These are phyloP conservation scores for Sebastes glaucus DNA, from an alignment of 2,797 vertebrate species.

Conservation along the genomic window DNA sequence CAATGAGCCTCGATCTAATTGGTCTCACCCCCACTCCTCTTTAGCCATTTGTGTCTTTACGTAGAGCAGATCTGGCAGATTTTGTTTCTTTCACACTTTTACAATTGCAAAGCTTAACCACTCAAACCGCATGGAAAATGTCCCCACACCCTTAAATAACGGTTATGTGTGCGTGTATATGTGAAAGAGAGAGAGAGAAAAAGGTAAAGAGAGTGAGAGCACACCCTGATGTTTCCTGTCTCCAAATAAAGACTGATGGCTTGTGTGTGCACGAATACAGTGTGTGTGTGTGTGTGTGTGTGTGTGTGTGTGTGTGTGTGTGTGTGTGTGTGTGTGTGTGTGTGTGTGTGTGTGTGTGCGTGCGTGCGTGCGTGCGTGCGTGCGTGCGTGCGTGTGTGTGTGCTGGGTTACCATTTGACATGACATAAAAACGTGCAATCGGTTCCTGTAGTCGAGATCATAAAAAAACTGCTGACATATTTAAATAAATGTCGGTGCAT, in stretches of 20 bases:
- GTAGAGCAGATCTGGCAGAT: conserved; percentile 38
- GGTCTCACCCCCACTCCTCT: conserved; percentile 10
- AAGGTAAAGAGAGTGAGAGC: conserved; percentile 36
- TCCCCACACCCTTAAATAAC: conserved; percentile 70
- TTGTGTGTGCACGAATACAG: conserved; percentile 4
- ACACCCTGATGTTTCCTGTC: conserved; percentile 73
- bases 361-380: too few relatives aligned
- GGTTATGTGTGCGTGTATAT: conserved; percentile 33
- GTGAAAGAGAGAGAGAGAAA: conserved; percentile 11
- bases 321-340: neutral
- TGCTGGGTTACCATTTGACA: neutral
- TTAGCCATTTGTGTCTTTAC: conserved; percentile 44
- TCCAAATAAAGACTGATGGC: conserved; percentile 61
- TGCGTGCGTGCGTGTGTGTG: too few relatives aligned
- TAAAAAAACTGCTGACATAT: conserved; percentile 9
- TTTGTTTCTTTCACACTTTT: conserved; percentile 44
- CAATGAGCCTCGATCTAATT: conserved; percentile 47
- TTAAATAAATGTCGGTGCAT: conserved; percentile 11
- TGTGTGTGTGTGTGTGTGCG: neutral
- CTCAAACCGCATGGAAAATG: conserved; percentile 73
- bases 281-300: neutral
- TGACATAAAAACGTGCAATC: neutral
- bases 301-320: neutral
- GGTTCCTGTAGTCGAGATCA: neutral
- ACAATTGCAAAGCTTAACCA: conserved; percentile 63